Base-by-base conservation (phyloP, 1,140 invertebrate genomes). In the Brachionus rotundiformis region DNA sequence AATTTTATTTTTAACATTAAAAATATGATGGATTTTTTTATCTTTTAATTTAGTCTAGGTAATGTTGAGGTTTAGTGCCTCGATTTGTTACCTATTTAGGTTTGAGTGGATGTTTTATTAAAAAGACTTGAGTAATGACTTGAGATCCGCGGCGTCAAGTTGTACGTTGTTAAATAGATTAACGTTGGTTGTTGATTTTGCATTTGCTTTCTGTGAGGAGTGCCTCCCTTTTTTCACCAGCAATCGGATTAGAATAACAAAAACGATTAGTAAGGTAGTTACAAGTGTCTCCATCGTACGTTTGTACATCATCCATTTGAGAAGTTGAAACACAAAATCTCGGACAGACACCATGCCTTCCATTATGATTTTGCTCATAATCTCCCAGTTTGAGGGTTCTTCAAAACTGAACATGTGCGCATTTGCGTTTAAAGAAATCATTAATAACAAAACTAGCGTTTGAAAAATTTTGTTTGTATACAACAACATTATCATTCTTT, bases 301-400 rank as follows among this genome's bases (percentile, higher is more conserved):
- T 49, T 49, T 49, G 47, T 49, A 49, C 5, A 49, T 49, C 47
- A 49, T 49, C 47, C 47, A 49, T 36, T 49, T 49, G 47, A 49
- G 3, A 13, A 49, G 4, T 49, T 49, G 47, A n/a, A 49, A 49
- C 11, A 13, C 5, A 49, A 49, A 5, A 49, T 49, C 47, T 49
- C 47, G 11, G 16, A 49, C 16, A 59, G 25, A 59, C 54, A 59
- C 5, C 5, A 27, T 11, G 23, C 16, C 25, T 59, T 59, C 54
- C 54, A 23, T 59, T 59, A 59, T 59, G 25, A 59, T 25, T 59
- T 59, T 59, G 54, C 54, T 59, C 5, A 59, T 25, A 25, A 59
- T 59, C 54, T 59, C 54, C 54, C 54, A 59, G 19, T 27, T 59
- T 59, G 54, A 25, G 11, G 54, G 54, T 23, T 59, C 54, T 59